These are phyloP conservation scores for Terrapene triunguis DNA, from an alignment of 2,113 vertebrate species.

Conservation along the genomic window DNA sequence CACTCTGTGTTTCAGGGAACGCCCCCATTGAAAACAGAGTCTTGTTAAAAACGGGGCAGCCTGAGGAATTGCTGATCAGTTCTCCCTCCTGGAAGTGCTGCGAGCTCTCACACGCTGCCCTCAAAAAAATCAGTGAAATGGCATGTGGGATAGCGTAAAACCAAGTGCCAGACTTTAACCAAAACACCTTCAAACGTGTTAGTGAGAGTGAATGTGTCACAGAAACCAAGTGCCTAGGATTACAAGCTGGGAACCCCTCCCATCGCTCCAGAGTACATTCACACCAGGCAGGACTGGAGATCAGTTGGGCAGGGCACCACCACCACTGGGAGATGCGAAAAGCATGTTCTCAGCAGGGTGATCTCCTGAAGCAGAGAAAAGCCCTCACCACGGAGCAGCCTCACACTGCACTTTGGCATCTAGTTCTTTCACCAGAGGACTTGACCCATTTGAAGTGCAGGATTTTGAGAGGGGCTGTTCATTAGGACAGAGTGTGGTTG, in stretches of 20 bases:
- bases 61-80: background rate
- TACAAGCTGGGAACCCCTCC: background rate
- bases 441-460: background rate
- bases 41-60: background rate
- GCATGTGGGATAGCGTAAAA: background rate
- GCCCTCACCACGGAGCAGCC: background rate
- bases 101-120: rapidly evolving
- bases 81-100: background rate
- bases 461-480: background rate
- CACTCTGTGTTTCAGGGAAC: background rate
- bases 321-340: background rate
- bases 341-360: background rate
- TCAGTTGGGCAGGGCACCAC: background rate
- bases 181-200: background rate
- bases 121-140: background rate
- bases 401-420: background rate
- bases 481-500: background rate
- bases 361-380: background rate
- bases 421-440: background rate
- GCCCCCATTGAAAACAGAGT: rapidly evolving
- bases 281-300: background rate
- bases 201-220: background rate
- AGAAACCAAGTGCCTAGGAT: background rate
- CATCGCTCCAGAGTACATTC: background rate
- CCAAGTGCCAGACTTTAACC: background rate